Base-by-base conservation (phyloP, 1,140 invertebrate species). In the Spodoptera litura region DNA sequence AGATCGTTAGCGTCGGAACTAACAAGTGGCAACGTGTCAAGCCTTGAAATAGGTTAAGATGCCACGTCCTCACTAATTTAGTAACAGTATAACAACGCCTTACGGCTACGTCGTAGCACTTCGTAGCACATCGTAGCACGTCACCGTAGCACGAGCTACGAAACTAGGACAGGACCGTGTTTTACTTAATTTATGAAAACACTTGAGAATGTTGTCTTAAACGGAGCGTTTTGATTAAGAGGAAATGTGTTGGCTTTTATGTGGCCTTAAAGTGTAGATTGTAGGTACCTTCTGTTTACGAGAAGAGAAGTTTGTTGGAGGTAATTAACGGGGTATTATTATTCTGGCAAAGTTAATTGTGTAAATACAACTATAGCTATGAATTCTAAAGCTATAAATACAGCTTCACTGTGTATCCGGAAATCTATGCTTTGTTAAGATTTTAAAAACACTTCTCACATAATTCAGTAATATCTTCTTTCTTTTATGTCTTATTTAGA, bases 41-140 rank as follows among this genome's bases (percentile, higher is more conserved):
- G 66, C 77, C 73, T 76, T 81, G 74, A 80, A 82, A 78, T 82
- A 80, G 83, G 83, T 84, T 81, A 84, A 84, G 83, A 84, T 77
- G 78, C 78, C 78, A 61, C 77, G 80, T 82, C 82, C 78, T 72
- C 78, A 73, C 78, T 84, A 82, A 84, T 84, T 79, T 80, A 80
- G 78, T 82, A 76, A 83, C 76, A 62, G 75, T 73, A 62, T 81
- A 74, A 78, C 80, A 59, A 80, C 78, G 78, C 80, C 83, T 84
- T 82, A 66, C 59, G 83, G 83, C 82, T 78, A 81, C 62, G 78
- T 51, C 62, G 78, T 51, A 53, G 15, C 11, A 52, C 70, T 53
- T 75, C 77, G 82, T 78, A 77, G 66, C 75, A 44, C 38, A 15
- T 55, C 70, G 78, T 80, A 78, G 72, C 61, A 62, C 72, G 58